phyloP scores from a whole-genome alignment of 2,888 invertebrate species.

The Aproaerema taeniolella region DNA sequence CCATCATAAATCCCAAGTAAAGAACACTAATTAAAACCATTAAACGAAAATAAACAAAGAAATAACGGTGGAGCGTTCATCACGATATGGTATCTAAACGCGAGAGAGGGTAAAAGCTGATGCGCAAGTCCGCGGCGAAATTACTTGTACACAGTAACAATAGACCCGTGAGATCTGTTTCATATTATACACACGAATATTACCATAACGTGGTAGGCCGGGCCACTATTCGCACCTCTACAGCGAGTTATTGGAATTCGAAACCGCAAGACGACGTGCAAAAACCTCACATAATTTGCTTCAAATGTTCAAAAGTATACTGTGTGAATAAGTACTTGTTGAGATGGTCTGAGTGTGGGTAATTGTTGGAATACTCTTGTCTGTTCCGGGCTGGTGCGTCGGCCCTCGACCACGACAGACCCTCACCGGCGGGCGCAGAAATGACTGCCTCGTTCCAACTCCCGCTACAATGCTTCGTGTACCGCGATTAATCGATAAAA shows the following conservation, averaged over 20 bases:
- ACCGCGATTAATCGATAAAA: constrained; percentile 63
- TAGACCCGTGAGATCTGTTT: constrained; percentile 65
- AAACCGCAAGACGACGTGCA: too few relatives aligned
- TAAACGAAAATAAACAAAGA: constrained; percentile 31
- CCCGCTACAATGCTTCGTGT: constrained; percentile 58
- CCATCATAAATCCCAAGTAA: constrained; percentile 15
- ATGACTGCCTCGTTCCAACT: constrained; percentile 53
- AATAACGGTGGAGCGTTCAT: constrained; percentile 41
- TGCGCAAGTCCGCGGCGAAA: constrained; percentile 45
- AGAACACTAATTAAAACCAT: constrained; percentile 16
- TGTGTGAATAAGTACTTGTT: too few relatives aligned
- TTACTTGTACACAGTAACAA: constrained; percentile 62
- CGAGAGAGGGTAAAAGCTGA: constrained; percentile 63
- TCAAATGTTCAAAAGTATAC: too few relatives aligned
- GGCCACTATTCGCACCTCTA: constrained; percentile 30
- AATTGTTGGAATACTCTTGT: constrained; percentile 68
- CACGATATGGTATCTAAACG: constrained; percentile 41
- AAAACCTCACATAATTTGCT: too few relatives aligned
- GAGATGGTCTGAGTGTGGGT: constrained; percentile 51
- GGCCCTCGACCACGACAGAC: constrained; percentile 68
- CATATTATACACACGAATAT: constrained; percentile 41
- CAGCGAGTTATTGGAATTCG: too few relatives aligned
- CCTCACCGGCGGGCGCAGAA: constrained; percentile 63
- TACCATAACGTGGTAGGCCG: constrained; percentile 36
- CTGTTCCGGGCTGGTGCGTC: constrained; percentile 71